Base-by-base conservation (phyloP, 2,797 vertebrate genomes). In the Craterocephalus amniculus region DNA sequence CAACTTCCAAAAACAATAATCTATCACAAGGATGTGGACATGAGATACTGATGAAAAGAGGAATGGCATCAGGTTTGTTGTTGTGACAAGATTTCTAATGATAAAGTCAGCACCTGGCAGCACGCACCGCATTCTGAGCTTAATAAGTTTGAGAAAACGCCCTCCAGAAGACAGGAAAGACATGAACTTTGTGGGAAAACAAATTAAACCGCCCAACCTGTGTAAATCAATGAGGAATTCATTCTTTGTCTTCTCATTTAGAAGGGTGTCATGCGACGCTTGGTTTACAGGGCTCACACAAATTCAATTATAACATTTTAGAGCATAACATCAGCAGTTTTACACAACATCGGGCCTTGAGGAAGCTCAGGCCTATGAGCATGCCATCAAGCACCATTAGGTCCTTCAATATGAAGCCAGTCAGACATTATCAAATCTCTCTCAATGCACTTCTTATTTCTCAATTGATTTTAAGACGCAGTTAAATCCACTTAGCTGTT, bases 401-500 rank as follows among this genome's bases (percentile, higher is more conserved):
- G 52, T 62, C 56, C 27, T 32, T 26, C 32, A 80, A 73, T 61
- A 38, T 61, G 26, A 26, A 62, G 48, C 49, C 54, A 27, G 77
- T 78, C 13, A 5, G 61, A 31, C 48, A 40, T 27, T 52, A 36
- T 51, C 22, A 55, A 60, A 63, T 74, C 58, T 34, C 38, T 65
- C n/a, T 48, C 8, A 38, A 8, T 60, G 67, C 61, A 16, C 51
- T 24, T 7, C 38, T 18, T 34, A 60, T 63, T 72, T 74, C 34
- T 9, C 68, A 83, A 89, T 67, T 70, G 70, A 83, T 79, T 88
- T 85, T 74, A 74, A 81, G 79, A 58, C 61, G 29, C 69, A 40
- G 38, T 62, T 76, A 80, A 84, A 89, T 88, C 74, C 79, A 91
- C 70, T 90, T 87, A 84, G 81, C 56, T 14, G 52, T 58, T 58